Conservation (phyloP, 2,888 invertebrate genomes). For the Trichogramma dendrolimi region DNA sequence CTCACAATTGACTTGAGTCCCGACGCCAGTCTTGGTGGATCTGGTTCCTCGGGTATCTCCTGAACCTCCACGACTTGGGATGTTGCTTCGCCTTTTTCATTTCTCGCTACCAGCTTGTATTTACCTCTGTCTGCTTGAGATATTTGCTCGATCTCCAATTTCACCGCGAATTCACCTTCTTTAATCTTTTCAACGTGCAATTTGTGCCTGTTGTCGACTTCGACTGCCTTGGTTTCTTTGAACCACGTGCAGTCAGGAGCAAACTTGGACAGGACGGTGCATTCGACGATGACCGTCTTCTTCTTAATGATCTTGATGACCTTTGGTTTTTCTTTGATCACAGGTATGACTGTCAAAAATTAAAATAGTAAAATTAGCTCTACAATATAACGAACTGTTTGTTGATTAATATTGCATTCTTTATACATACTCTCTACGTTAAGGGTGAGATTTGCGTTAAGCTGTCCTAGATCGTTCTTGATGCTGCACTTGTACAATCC, state of each 20-base stretch:
- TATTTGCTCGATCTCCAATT: slow-evolving; percentile 84
- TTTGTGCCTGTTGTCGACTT: slow-evolving; percentile 71
- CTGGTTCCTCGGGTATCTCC: slow-evolving; percentile 74
- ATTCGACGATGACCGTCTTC: slow-evolving; percentile 88
- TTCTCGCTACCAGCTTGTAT: slow-evolving; percentile 86
- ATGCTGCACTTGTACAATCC: slow-evolving; percentile 98
- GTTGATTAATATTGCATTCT: background rate
- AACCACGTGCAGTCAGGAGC: slow-evolving; percentile 92
- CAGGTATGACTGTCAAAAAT: slow-evolving; percentile 73
- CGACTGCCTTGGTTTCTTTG: slow-evolving; percentile 77
- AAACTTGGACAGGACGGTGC: slow-evolving; percentile 88
- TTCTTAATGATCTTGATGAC: slow-evolving; percentile 88
- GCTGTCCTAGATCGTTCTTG: slow-evolving; percentile 92
- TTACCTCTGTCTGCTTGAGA: slow-evolving; percentile 78
- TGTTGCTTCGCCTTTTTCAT: slow-evolving; percentile 87
- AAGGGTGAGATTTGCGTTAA: slow-evolving; percentile 93
- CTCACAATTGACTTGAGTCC: slow-evolving; percentile 73
- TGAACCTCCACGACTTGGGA: slow-evolving; percentile 84
- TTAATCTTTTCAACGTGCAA: slow-evolving; percentile 74
- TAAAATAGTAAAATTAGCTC: background rate
- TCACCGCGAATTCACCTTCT: slow-evolving; percentile 86
- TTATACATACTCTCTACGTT: slow-evolving; percentile 88
- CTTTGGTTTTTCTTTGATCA: slow-evolving; percentile 88
- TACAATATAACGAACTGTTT: background rate
- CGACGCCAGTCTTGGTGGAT: slow-evolving; percentile 76